Conservation (phyloP, 2,797 vertebrate species). For the Crax fasciolata region DNA sequence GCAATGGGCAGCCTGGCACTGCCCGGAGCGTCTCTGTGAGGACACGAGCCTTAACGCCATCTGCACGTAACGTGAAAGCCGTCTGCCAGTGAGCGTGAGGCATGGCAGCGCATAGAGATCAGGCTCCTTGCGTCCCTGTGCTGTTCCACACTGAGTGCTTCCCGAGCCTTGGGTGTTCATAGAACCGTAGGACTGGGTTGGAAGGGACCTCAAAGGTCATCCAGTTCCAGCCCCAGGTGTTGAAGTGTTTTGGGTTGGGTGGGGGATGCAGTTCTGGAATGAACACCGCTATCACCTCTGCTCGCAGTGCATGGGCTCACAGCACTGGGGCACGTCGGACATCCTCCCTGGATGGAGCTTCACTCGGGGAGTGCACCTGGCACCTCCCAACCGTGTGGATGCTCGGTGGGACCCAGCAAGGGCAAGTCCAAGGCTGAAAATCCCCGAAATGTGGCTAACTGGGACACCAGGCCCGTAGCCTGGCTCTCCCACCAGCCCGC, state of each 20-base stretch:
- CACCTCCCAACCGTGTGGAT: not conserved
- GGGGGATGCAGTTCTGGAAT: not conserved
- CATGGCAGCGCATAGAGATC: not conserved
- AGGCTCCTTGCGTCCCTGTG: not conserved
- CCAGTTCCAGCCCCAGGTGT: no score
- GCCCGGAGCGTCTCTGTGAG: not conserved
- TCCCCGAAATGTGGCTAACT: not conserved
- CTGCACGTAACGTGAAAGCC: no score
- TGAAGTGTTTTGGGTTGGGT: not conserved
- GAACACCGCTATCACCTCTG: not conserved
- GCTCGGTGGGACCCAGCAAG: not conserved
- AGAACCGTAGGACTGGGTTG: no score
- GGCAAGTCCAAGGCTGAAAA: not conserved
- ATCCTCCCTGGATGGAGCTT: not conserved
- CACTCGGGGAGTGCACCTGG: not conserved
- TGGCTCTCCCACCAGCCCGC: not conserved
- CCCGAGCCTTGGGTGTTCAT: not conserved
- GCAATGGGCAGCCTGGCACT: not conserved
- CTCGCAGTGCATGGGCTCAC: slow-evolving; percentile 1
- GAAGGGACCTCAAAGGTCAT: no score
- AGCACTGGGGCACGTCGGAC: not conserved
- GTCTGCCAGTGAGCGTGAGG: not conserved
- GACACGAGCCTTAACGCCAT: not conserved
- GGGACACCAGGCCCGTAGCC: not conserved
- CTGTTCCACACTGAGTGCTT: not conserved